These are phyloP conservation scores for Cottus gobio DNA, from an alignment of 2,113 vertebrate genomes.

Conservation along the genomic window DNA sequence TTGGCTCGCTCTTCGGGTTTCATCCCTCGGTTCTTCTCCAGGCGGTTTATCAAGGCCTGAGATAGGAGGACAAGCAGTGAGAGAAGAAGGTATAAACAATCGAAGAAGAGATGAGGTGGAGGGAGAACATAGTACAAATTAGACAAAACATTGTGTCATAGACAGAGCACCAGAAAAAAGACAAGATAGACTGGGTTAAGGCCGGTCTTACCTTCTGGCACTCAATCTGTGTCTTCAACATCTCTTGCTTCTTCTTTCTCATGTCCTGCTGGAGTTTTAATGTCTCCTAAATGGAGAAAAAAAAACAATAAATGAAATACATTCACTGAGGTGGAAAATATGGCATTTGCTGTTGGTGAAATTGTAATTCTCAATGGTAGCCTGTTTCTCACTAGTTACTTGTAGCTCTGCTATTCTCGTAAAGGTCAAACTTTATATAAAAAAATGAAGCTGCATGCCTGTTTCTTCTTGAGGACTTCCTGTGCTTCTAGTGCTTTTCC, in stretches of 20 bases:
- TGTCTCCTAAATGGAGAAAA: conserved; percentile 85
- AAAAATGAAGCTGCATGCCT: conserved; percentile 78
- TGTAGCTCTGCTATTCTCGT: conserved; percentile 11
- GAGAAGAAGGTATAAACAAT: not conserved
- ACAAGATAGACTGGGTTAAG: not conserved
- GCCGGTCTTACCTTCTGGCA: conserved; percentile 91
- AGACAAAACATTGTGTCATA: too few species aligned
- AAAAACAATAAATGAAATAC: conserved; percentile 1
- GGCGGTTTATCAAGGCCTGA: conserved; percentile 94
- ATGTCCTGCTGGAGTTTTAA: conserved; percentile 97
- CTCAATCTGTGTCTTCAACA: conserved; percentile 96
- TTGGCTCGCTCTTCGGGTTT: conserved; percentile 96
- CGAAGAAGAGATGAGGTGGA: not conserved
- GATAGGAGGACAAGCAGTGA: not conserved
- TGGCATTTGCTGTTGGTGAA: not conserved
- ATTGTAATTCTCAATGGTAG: not conserved
- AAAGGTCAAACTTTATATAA: conserved; percentile 2
- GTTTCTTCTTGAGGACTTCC: conserved; percentile 95
- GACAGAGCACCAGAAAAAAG: not conserved
- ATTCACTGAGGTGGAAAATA: not conserved
- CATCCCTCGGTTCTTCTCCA: conserved; percentile 95
- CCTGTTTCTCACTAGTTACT: not conserved
- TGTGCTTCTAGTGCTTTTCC: conserved; percentile 90
- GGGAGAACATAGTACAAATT: not conserved
- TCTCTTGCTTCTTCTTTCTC: conserved; percentile 98